Percentiles rank a stretch among this genome's conserved stretches.
phyloP scores from a whole-genome alignment of 2,797 vertebrate genomes.

The Nyctalus aviator region DNA sequence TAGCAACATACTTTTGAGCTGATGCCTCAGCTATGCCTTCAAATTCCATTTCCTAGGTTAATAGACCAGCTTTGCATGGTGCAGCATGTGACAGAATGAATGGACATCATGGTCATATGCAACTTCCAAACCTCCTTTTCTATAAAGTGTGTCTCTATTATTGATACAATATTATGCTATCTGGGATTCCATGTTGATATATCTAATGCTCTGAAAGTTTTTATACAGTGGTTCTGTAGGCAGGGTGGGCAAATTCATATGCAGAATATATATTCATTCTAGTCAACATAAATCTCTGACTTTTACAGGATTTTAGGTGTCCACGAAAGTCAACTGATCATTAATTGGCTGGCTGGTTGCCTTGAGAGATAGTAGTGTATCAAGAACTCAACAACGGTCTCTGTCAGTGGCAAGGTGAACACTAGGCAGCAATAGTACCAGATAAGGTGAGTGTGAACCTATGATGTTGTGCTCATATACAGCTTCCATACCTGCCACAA shows the following conservation, averaged over 20 bases:
- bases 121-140: neutral
- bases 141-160: neutral
- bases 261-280: neutral
- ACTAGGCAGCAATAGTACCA: neutral
- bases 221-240: neutral
- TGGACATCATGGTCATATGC: neutral
- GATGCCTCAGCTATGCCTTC: neutral
- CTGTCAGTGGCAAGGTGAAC: neutral
- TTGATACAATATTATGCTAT: neutral
- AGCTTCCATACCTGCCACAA: neutral
- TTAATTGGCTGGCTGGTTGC: neutral
- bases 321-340: neutral
- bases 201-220: neutral
- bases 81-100: neutral
- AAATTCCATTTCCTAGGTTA: neutral
- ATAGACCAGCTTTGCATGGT: neutral
- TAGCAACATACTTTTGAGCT: neutral
- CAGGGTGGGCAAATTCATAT: neutral
- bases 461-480: neutral
- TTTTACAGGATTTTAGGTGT: neutral
- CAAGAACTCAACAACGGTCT: neutral
- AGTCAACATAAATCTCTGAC: neutral
- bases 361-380: neutral
- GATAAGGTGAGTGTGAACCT: neutral
- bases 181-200: neutral